Conservation (phyloP, 2,888 invertebrate species). For the Poecilus cupreus region DNA sequence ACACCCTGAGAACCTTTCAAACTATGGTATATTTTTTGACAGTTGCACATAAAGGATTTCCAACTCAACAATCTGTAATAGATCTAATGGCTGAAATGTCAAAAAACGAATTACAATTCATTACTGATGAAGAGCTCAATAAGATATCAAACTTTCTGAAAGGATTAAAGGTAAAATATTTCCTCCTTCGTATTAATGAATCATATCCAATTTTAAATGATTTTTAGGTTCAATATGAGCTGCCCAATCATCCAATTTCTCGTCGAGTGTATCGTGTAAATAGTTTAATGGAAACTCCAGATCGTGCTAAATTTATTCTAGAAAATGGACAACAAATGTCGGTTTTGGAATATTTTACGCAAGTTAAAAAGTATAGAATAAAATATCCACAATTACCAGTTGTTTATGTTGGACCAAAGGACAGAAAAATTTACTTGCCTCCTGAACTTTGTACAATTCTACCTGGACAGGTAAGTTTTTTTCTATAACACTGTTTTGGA, state of each 20-base stretch:
- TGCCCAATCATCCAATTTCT: conserved; percentile 71
- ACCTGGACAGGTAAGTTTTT: conserved; percentile 79
- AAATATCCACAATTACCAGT: conserved; percentile 85
- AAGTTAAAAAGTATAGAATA: conserved; percentile 68
- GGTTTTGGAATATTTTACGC: conserved; percentile 73
- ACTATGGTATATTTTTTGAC: not conserved
- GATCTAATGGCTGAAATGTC: conserved; percentile 70
- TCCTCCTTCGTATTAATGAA: not conserved
- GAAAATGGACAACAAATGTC: conserved; percentile 68
- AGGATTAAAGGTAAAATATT: conserved; percentile 69
- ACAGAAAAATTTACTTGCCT: conserved; percentile 85
- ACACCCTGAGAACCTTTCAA: no score
- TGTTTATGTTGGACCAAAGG: conserved; percentile 84
- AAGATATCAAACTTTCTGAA: conserved; percentile 70
- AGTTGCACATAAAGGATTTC: conserved; percentile 88
- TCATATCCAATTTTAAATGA: not conserved
- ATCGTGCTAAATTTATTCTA: conserved; percentile 69
- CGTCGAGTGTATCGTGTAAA: conserved; percentile 73
- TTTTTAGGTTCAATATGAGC: conserved; percentile 70
- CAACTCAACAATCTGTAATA: conserved; percentile 74
- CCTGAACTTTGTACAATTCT: conserved; percentile 88
- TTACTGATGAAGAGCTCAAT: not conserved
- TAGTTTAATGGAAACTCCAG: conserved; percentile 70
- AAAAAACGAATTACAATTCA: conserved; percentile 7
- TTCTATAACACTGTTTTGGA: no score